These are phyloP conservation scores for Colletes collaris DNA, from an alignment of 2,888 invertebrate genomes.

Conservation along the genomic window DNA sequence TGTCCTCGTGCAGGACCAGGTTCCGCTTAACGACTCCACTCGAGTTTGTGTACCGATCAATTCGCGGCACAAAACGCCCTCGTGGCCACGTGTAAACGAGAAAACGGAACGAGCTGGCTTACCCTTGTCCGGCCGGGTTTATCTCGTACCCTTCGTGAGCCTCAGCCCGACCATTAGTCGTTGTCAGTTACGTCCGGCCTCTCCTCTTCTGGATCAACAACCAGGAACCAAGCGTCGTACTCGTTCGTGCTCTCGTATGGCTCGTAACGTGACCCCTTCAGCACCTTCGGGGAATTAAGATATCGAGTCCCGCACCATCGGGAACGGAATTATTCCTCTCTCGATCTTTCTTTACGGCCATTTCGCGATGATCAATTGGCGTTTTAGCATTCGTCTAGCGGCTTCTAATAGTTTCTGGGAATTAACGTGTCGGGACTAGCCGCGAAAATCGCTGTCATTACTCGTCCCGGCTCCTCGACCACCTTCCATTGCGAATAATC, in stretches of 20 bases:
- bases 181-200: slow-evolving; percentile 79
- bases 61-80: slow-evolving; percentile 65
- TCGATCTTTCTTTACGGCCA: slow-evolving; percentile 62
- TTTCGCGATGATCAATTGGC: slow-evolving; percentile 42
- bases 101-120: slow-evolving; percentile 72
- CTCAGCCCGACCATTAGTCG: slow-evolving; percentile 77
- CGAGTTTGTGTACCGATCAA: slow-evolving; percentile 65
- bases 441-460: neutral
- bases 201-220: slow-evolving; percentile 68
- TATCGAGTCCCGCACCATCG: slow-evolving; percentile 70
- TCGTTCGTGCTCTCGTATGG: slow-evolving; percentile 47
- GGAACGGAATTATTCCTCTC: slow-evolving; percentile 74
- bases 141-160: slow-evolving; percentile 75
- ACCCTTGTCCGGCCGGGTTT: slow-evolving; percentile 71
- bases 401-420: slow-evolving; percentile 44
- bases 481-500: neutral
- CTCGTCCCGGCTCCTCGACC: neutral
- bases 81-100: slow-evolving; percentile 74
- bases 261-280: slow-evolving; percentile 74
- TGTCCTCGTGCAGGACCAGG: slow-evolving; percentile 39
- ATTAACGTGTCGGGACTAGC: slow-evolving; percentile 11
- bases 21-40: slow-evolving; percentile 54
- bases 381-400: slow-evolving; percentile 43
- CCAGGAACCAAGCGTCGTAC: slow-evolving; percentile 74
- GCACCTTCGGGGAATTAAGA: slow-evolving; percentile 77